Base-by-base conservation (phyloP, 2,797 vertebrate species). In the Kryptolebias ocellatus region DNA sequence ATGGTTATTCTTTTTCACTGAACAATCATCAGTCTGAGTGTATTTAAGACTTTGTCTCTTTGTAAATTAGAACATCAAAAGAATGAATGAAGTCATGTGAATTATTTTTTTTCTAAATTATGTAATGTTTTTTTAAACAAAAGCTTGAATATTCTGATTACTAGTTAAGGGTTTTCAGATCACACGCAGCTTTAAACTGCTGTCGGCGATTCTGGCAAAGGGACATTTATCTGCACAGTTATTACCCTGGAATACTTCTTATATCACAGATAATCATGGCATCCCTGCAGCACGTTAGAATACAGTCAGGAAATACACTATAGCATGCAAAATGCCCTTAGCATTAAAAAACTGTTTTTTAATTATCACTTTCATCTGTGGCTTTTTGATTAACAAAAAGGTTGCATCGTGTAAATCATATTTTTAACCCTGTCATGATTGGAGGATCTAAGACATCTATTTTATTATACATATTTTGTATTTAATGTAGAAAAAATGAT, bases 121-220 rank as follows among this genome's bases (percentile, higher is more conserved):
- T 39, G 8, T 39, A 39, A 39, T 9, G 3, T 39, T 10, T 39
- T 39, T 39, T 39, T 39, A 10, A 39, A 11, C 37, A 10, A 39
- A 39, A 39, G 6, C 39, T 14, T 29, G 27, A 53, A 16, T 50
- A 54, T 37, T 52, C 66, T 73, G 9, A 59, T 2, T 27, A 53
- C 50, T 16, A 49, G 34, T 47, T 18, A 24, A 4, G 7, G 28
- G 49, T 29, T 66, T 27, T 69, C 49, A 66, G 39, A 55, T 34
- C 50, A 45, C 60, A 50, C 61, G 56, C 24, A 51, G 34, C 53
- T 67, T 74, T 45, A 61, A 76, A 76, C 53, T 0, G 7, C 28
- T 57, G 14, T 42, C 12, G 29, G 63, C 45, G 70, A 20, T 73
- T 67, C 18, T 29, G 34, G 28, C 53, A 66, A 46, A 42, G 34